These are phyloP conservation scores for Fragum sueziense DNA, from an alignment of 2,888 invertebrate species.

Conservation along the genomic window DNA sequence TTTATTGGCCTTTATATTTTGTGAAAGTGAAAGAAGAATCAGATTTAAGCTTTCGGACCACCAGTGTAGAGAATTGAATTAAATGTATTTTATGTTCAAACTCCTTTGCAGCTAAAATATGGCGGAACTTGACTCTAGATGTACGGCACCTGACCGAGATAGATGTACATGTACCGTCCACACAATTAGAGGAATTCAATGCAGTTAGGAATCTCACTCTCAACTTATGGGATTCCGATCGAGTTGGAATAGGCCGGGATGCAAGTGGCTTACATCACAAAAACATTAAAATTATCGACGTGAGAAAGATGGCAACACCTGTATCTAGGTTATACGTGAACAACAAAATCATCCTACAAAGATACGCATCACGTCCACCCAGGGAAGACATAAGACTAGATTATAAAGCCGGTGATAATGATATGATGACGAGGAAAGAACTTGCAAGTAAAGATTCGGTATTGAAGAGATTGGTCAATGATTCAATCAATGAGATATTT, in stretches of 20 bases:
- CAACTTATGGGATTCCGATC: background rate
- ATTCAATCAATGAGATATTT: background rate
- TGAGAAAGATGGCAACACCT: background rate
- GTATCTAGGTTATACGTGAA: background rate
- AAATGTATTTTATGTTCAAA: too few species aligned
- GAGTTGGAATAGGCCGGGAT: background rate
- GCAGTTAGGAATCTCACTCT: background rate
- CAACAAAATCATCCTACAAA: background rate
- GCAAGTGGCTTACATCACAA: background rate
- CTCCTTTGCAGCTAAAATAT: too few species aligned
- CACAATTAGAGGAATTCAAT: too few species aligned
- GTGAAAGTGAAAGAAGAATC: too few species aligned
- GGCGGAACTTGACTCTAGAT: too few species aligned
- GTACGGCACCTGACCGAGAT: too few species aligned
- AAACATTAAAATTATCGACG: background rate
- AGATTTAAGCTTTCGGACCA: too few species aligned
- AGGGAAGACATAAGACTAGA: background rate
- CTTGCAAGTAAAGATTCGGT: background rate
- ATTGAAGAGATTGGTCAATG: background rate
- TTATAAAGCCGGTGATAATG: background rate
- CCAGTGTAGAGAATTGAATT: too few species aligned
- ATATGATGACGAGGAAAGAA: background rate
- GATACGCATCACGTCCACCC: background rate
- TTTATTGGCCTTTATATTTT: too few species aligned
- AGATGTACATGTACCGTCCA: too few species aligned